These are phyloP conservation scores for Cetonia aurata DNA, from an alignment of 2,888 invertebrate genomes.

Conservation along the genomic window DNA sequence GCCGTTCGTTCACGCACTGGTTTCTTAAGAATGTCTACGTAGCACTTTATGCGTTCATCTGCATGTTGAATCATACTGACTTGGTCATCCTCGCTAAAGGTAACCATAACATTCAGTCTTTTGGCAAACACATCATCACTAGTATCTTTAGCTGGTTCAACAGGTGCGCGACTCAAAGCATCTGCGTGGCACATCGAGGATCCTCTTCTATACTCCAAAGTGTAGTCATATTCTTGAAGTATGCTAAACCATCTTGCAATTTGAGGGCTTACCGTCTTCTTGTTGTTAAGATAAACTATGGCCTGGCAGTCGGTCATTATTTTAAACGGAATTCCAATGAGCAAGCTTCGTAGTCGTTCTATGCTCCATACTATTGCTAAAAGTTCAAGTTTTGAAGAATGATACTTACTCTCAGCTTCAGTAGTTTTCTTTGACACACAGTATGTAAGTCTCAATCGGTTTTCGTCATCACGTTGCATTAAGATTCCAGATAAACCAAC, in stretches of 20 bases:
- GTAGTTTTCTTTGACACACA: too few species aligned
- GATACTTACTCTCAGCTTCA: constrained; percentile 47
- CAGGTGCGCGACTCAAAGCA: constrained; percentile 25
- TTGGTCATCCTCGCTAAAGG: not conserved
- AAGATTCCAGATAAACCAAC: too few species aligned
- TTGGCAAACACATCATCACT: not conserved
- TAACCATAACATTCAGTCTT: not conserved
- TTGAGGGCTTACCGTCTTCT: constrained; percentile 50
- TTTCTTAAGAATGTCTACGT: not conserved
- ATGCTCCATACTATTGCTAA: constrained; percentile 53
- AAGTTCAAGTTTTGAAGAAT: constrained; percentile 54
- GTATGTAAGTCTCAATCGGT: too few species aligned
- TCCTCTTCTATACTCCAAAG: constrained; percentile 52
- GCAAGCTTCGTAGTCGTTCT: constrained; percentile 51
- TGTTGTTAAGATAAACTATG: constrained; percentile 48
- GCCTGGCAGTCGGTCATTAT: constrained; percentile 54
- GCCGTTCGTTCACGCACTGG: not conserved
- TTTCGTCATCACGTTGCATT: too few species aligned
- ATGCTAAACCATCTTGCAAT: constrained; percentile 49
- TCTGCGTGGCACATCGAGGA: constrained; percentile 51
- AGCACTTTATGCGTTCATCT: too few species aligned
- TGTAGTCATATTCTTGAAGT: constrained; percentile 50
- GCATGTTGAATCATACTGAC: too few species aligned
- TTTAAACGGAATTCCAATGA: constrained; percentile 51
- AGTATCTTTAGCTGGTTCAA: not conserved